These are phyloP conservation scores for Cyclophora punctaria DNA, from an alignment of 2,888 invertebrate species.

Conservation along the genomic window DNA sequence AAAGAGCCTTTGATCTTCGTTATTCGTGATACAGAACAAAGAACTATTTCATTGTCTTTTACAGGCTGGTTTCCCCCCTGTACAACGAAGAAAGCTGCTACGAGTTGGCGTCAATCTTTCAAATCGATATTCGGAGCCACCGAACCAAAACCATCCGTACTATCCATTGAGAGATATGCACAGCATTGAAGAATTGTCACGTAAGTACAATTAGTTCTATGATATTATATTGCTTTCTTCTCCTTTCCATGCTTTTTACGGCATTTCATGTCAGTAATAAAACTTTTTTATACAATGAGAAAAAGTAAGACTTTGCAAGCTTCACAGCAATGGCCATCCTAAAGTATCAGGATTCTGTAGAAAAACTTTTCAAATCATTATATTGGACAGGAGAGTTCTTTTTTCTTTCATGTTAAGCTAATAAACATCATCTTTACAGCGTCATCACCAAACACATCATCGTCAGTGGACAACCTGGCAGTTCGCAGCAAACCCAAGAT, in stretches of 20 bases:
- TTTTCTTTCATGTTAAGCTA: too few species aligned
- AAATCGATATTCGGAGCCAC: constrained; percentile 78
- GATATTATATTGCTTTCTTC: too few species aligned
- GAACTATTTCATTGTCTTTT: constrained; percentile 3
- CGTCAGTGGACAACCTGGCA: constrained; percentile 81
- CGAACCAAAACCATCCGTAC: constrained; percentile 67
- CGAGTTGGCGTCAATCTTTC: constrained; percentile 61
- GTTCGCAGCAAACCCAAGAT: constrained; percentile 76
- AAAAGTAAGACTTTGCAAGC: too few species aligned
- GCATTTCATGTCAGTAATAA: too few species aligned
- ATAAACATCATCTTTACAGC: constrained; percentile 35
- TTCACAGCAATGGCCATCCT: too few species aligned
- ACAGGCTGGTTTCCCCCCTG: constrained; percentile 58
- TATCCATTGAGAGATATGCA: constrained; percentile 70
- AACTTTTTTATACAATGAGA: too few species aligned
- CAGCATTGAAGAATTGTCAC: constrained; percentile 70
- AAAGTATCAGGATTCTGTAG: too few species aligned
- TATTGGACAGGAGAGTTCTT: too few species aligned
- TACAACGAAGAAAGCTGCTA: constrained; percentile 60
- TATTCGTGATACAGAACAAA: too few species aligned
- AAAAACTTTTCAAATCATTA: too few species aligned
- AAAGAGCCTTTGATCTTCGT: too few species aligned
- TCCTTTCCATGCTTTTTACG: too few species aligned
- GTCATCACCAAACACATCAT: constrained; percentile 74
- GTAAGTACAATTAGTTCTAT: constrained; percentile 46